Base-by-base conservation (phyloP, 2,113 vertebrate species). In the Phylloscopus whistleri region DNA sequence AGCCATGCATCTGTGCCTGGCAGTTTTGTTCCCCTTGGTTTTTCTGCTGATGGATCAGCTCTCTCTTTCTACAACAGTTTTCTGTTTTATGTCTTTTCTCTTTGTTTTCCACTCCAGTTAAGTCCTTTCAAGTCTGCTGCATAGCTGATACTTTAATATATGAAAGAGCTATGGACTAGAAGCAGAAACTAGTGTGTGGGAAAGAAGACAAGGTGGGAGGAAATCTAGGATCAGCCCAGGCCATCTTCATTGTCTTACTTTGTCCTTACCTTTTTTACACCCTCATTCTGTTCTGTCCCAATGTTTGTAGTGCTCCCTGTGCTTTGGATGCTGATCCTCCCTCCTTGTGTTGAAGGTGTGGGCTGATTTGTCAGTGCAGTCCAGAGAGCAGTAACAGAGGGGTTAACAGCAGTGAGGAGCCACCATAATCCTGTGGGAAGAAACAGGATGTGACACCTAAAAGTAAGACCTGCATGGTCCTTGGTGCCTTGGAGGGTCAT, bases 1-100 rank as follows among this genome's bases (percentile, higher is more conserved):
- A 33, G 6, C 26, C 16, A 18, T 1, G 0, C 1, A 0, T 88
- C 20, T 20, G 37, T 13, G 8, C 17, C 43, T 39, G 48, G 39
- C 13, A 43, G 24, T 24, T 48, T 52, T 82, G 16, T 62, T 91
- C 27, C 31, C 10, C 31, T 68, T 51, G 59, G 4, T 64, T 81
- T 18, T 84, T 81, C 72, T 70, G 43, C 35, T 51, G 28, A 16
- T 67, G 52, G 66, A 58, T 58, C 31, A 56, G 7, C 39, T 59
- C 26, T 66, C 17, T 62, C 28, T 39, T 89, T 58, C 41, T 76
- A 30, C 20, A 33, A 18, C 3, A 2, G 17, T 75, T 64, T 53
- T 22, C 46, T 77, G 12, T 20, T 74, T 64, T 82, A 16, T 53
- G 13, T 80, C 63, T 86, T 79, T 69, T 24, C 33, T 75, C 37